Base-by-base conservation (phyloP, 2,888 invertebrate genomes). In the Dinocampus coccinellae region DNA sequence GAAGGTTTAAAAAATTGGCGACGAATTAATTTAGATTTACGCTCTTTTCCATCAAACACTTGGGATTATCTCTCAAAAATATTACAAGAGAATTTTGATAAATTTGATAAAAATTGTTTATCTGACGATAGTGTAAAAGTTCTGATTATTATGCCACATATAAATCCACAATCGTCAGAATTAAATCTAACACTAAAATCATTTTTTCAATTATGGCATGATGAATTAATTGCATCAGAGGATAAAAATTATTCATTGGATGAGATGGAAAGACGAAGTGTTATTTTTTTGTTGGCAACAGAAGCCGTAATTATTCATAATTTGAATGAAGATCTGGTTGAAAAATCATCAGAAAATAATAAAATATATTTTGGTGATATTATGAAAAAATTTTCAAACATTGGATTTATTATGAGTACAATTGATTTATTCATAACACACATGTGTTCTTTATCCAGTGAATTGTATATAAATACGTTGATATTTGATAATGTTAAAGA, bases 1-100 rank as follows among this genome's bases (percentile, higher is more conserved):
- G 88, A 90, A 0, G 90, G 90, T 75, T 82, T 93, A 9, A 85
- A 88, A 70, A 88, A 90, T 20, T 94, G 94, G 94, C 90, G 89
- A 0, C 91, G 91, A 77, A 94, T 93, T 84, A 92, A 82, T 89
- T 92, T 85, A 89, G 88, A 64, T 88, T 82, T 81, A 76, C 82
- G 77, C 70, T 82, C 72, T 80, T 89, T 72, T 75, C 84, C 66
- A 74, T 70, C 74, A 29, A 61, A 77, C 53, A 70, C 80, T 72
- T 39, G 75, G 3, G 75, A 69, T 74, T 83, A 76, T 71, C 78
- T 83, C 20, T 70, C 72, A 1, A 67, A 76, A 9, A 72, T 78
- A 73, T 79, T 85, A 33, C 52, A 69, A 42, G 79, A 77, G 29
- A 47, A 6, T 7, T 70, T 60, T 58, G 36, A 65, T 26, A 7